Base-by-base conservation (phyloP, 2,113 vertebrate species). In the Crypturellus undulatus region DNA sequence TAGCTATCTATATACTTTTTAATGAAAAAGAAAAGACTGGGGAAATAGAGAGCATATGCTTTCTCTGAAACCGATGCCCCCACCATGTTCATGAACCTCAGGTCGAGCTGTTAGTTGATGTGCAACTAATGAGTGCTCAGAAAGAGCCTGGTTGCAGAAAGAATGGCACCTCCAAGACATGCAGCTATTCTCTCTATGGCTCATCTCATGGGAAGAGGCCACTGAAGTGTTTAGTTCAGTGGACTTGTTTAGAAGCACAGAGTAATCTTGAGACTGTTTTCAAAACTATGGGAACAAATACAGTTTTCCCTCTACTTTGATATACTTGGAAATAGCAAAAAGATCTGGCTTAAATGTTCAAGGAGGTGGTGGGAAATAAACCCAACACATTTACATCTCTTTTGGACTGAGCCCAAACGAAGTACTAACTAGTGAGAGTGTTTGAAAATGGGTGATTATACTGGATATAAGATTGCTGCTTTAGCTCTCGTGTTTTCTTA, bases 361-460 rank as follows among this genome's bases (percentile, higher is more conserved):
- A 71, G 71, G 15, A 76, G 20, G 13, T 64, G 10, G 43, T 8
- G 12, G 80, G 12, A 65, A 93, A 89, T 2, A 26, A 97, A 70
- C 5, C 8, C 10, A 91, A 40, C 18, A 70, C 3, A 71, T 72
- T 87, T 80, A 54, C 30, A 76, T 89, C 38, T 80, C 22, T 85
- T 90, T 84, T 92, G 59, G 69, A 64, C 22, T 60, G 30, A 63
- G 12, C 70, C 64, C 30, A 91, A 28, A 56, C 2, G 54, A 30
- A 75, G 26, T 59, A 93, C 79, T 64, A 36, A 84, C 71, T 82
- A 63, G 25, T 87, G 60, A 79, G 49, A 82, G 10, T 2, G 0
- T 84, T 75, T 79, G 72, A 95, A 96, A 95, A 95, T 45, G 17
- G 26, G 30, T 56, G 73, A 43, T 87, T 89, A 45, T 60, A 91